Conservation (phyloP, 2,113 vertebrate genomes). For the Zootoca vivipara region DNA sequence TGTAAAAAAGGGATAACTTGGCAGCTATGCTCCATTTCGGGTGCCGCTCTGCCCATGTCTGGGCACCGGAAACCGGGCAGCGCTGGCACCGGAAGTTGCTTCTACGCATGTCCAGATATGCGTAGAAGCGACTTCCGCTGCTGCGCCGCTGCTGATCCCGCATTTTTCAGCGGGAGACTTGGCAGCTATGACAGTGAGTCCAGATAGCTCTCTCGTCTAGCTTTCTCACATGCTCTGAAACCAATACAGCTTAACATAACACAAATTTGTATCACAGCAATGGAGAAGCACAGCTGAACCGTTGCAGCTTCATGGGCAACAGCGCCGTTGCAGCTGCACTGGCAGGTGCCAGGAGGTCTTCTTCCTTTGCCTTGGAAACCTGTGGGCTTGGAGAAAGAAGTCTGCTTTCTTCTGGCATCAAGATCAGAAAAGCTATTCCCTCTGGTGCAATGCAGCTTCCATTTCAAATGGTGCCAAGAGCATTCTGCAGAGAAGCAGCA, state of each 20-base stretch:
- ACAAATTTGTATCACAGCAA: constrained; percentile 29
- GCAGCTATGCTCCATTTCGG: no score
- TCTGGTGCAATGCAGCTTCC: constrained; percentile 74
- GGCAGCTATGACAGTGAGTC: background rate
- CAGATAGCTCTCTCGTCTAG: constrained; percentile 1
- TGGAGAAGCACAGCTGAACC: constrained; percentile 1
- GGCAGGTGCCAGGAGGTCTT: constrained; percentile 12
- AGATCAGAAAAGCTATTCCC: constrained; percentile 41
- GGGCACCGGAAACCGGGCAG: no score
- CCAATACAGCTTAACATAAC: constrained; percentile 30
- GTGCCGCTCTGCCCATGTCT: no score
- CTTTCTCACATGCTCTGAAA: constrained; percentile 24
- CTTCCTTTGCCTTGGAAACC: constrained; percentile 42
- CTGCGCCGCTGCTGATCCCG: no score
- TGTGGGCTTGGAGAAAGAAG: constrained; percentile 33
- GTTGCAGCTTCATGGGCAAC: background rate
- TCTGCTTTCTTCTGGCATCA: constrained; percentile 59
- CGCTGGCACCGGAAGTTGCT: no score
- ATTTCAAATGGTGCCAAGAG: constrained; percentile 61
- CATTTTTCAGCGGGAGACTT: no score
- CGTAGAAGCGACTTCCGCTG: no score
- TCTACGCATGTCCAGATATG: no score
- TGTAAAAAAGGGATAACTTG: no score
- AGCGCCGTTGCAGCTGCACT: background rate
- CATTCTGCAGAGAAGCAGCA: constrained; percentile 70